Evolutionary conservation across 2,888 invertebrate species (phyloP).

Genomic region (Drosophila ezoana): DNA sequence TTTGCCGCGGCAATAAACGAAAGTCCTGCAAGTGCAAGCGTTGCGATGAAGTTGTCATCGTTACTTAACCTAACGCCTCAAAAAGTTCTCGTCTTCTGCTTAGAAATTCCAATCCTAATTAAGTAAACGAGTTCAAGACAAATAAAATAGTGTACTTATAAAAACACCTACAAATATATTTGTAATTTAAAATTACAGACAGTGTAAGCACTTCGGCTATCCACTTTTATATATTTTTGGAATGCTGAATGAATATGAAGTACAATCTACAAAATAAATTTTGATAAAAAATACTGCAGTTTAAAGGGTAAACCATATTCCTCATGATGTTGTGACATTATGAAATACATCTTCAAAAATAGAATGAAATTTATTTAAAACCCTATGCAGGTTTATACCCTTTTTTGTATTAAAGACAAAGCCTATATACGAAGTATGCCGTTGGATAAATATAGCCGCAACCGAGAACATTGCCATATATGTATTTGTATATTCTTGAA

Average conservation of each 20-base stretch:
- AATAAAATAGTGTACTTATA: too few species aligned
- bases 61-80: slow-evolving; percentile 50
- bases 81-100: slow-evolving; percentile 34
- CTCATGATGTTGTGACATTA: too few species aligned
- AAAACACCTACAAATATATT: too few species aligned
- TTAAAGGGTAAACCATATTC: too few species aligned
- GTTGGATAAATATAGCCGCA: slow-evolving; percentile 43
- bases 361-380: too few species aligned
- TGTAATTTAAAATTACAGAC: too few species aligned
- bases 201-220: too few species aligned
- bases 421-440: slow-evolving; percentile 42
- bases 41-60: slow-evolving; percentile 44
- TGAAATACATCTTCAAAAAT: too few species aligned
- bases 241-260: too few species aligned
- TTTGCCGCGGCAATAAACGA: slow-evolving; percentile 59
- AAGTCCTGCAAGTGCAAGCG: slow-evolving; percentile 45
- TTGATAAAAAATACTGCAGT: too few species aligned
- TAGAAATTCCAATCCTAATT: neutral
- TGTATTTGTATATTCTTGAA: slow-evolving; percentile 1
- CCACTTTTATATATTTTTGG: too few species aligned
- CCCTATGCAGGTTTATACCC: neutral
- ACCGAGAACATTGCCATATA: slow-evolving; percentile 31
- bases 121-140: neutral
- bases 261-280: too few species aligned
- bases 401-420: slow-evolving; percentile 38